Evolutionary conservation across 2,797 vertebrate species (phyloP).

Genomic region (Epinephelus malabaricus): DNA sequence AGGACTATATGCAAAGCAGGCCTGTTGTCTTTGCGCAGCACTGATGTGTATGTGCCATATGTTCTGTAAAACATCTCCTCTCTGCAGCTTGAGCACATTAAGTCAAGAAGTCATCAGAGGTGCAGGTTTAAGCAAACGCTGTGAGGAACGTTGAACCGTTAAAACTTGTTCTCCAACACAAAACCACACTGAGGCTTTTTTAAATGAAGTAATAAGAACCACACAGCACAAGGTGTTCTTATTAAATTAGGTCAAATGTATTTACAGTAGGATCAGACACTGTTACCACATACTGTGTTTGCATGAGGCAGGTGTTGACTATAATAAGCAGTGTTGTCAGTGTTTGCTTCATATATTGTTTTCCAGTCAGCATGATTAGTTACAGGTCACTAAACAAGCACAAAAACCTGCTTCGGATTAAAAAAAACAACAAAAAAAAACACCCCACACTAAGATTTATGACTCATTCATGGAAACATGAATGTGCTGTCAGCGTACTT

Average conservation of each 20-base stretch:
- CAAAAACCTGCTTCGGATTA: neutral
- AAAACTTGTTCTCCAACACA: conserved; percentile 6
- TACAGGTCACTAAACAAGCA: neutral
- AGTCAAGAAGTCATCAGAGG: neutral
- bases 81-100: neutral
- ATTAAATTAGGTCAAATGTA: neutral
- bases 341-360: neutral
- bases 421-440: neutral
- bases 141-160: neutral
- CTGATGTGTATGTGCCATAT: neutral
- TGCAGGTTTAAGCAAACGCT: neutral
- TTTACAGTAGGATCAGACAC: neutral
- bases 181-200: neutral
- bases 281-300: neutral
- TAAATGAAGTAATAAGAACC: neutral
- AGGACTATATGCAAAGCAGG: conserved; percentile 6
- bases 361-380: rapidly evolving
- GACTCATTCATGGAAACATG: conserved; percentile 37
- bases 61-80: neutral
- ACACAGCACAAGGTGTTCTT: neutral
- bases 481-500: conserved; percentile 24
- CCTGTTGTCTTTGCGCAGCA: neutral
- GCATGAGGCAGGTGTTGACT: neutral
- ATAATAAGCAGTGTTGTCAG: neutral
- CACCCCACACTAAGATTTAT: conserved; percentile 5